Percentiles rank a stretch among this genome's conserved stretches.
These are phyloP conservation scores for Ptilonorhynchus violaceus DNA, from an alignment of 2,113 vertebrate genomes.

Conservation along the genomic window DNA sequence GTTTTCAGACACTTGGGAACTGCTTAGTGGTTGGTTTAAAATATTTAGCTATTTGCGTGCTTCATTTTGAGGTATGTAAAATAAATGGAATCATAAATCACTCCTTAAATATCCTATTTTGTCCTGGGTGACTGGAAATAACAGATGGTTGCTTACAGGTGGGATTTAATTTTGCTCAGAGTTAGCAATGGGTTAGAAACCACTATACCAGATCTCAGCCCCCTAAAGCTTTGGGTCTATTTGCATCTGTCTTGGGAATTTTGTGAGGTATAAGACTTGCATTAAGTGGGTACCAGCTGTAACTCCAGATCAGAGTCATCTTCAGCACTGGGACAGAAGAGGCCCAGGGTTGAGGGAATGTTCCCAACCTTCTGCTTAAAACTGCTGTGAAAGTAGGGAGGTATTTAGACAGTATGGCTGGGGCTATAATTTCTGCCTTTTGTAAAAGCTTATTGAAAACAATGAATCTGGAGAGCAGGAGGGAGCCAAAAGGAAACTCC, in stretches of 20 bases:
- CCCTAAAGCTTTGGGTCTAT: background rate
- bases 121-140: conserved; percentile 54
- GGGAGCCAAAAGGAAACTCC: background rate
- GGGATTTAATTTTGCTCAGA: conserved; percentile 40
- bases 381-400: background rate
- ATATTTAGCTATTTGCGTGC: conserved; percentile 55
- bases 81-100: conserved; percentile 68
- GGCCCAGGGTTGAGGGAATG: background rate
- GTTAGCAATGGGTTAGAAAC: conserved; percentile 21
- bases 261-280: background rate
- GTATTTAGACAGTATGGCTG: background rate
- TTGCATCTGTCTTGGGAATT: conserved; percentile 8
- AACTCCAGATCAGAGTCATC: background rate
- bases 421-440: background rate
- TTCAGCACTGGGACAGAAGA: background rate
- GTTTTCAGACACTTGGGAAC: conserved; percentile 17
- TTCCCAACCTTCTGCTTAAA: background rate
- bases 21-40: conserved; percentile 40
- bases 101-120: conserved; percentile 58
- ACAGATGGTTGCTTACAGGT: conserved; percentile 53
- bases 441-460: background rate
- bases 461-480: background rate
- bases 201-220: background rate
- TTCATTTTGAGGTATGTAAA: conserved; percentile 44
- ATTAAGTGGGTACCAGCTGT: background rate